Evolutionary conservation across 2,888 invertebrate genomes (phyloP), one percentile per base, ranked within the genome.

Genomic region (Rotaria socialis): DNA sequence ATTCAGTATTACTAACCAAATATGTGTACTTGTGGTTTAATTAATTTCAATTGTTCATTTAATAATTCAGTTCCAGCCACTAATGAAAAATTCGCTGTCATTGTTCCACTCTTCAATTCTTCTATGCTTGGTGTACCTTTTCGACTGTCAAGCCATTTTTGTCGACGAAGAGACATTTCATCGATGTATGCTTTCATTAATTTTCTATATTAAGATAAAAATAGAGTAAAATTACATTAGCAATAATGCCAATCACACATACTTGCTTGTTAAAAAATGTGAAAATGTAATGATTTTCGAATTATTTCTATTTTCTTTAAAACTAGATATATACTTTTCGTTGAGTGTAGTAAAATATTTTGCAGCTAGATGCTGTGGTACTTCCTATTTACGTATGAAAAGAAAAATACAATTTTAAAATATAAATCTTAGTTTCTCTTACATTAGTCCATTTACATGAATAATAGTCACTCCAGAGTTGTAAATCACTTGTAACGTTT

Each of bases 181-280:
- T 80, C 24, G n/a, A 47, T 10, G 47, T 80, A 80, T 3, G 80
- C 80, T 2, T 80, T 2, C 80, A 80, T 80, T 80, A 80, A n/a
- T n/a, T 80, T 47, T 47, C 80, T 80, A 11, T 5, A 41, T 22
- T 55, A 5, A 55, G 7, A 55, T 5, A 27, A 8, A 60, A 60
- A 5, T 35, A 19, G 35, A 35, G 7, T 56, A 14, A 24, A 22
- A 8, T 7, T 24, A 8, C 16, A 4, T 75, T 67, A 35, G 10
- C 10, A 7, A n/a, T 5, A 10, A 19, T 24, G 24, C 19, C 56
- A 60, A 19, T 16, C 10, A 10, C 47, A 24, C 19, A 19, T 80
- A 80, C 80, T 47, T 80, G 80, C 80, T 80, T 14, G 80, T 80
- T 8, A 80, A 14, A 47, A 80, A 80, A 47, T 80, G 80, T 80